Evolutionary conservation across 1,140 invertebrate species (phyloP).

Genomic region (Diabrotica undecimpunctata): DNA sequence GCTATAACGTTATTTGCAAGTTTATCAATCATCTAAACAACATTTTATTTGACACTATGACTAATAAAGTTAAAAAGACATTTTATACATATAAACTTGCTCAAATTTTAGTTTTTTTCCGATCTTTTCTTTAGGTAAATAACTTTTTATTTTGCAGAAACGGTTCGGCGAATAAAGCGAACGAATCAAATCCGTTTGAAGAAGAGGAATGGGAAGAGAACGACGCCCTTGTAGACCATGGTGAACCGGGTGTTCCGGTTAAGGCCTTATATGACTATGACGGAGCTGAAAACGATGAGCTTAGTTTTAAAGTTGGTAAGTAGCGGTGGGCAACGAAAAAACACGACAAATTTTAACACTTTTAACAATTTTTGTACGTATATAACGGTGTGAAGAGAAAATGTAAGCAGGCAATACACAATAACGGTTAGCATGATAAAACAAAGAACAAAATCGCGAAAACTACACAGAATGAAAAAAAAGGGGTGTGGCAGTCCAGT

Average conservation of each 20-base stretch:
- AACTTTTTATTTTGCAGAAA: slow-evolving; percentile 46
- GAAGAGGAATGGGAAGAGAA: slow-evolving; percentile 82
- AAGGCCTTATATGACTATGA: slow-evolving; percentile 95
- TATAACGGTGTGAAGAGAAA: not conserved
- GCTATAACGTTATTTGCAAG: too few relatives aligned
- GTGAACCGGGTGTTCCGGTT: slow-evolving; percentile 89
- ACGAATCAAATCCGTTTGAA: slow-evolving; percentile 78
- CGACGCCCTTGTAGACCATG: slow-evolving; percentile 81
- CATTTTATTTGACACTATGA: too few relatives aligned
- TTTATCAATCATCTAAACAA: too few relatives aligned
- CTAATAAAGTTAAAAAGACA: too few relatives aligned
- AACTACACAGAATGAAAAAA: too few relatives aligned
- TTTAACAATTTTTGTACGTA: not conserved
- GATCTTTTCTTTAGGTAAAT: not conserved
- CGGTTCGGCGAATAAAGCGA: slow-evolving; percentile 54
- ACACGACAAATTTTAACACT: too few relatives aligned
- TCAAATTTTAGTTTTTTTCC: too few relatives aligned
- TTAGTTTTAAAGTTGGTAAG: slow-evolving; percentile 91
- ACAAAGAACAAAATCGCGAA: too few relatives aligned
- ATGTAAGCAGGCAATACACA: not conserved
- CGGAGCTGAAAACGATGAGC: slow-evolving; percentile 93
- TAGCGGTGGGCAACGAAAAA: not conserved
- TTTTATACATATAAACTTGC: too few relatives aligned
- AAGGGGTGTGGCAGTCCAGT: too few relatives aligned
- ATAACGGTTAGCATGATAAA: too few relatives aligned